Conservation (phyloP, 1,140 invertebrate genomes). For the Rhysida immarginata region DNA sequence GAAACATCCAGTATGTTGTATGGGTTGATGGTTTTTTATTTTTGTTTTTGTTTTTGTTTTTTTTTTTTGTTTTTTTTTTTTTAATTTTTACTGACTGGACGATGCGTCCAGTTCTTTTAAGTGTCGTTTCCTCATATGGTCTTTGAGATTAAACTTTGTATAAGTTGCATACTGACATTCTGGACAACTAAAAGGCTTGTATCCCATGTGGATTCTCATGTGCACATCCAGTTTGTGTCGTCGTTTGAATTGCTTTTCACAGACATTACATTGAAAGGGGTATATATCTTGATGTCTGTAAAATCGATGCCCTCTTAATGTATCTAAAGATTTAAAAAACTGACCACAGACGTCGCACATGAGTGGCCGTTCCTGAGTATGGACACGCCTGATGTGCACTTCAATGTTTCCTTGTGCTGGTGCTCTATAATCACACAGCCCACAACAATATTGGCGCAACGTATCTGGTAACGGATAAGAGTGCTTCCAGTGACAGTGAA, state of each 20-base stretch:
- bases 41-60: too few relatives aligned
- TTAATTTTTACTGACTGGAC: too few relatives aligned
- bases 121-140: slow-evolving; percentile 3
- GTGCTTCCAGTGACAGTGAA: slow-evolving; percentile 7
- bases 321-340: slow-evolving; percentile 5
- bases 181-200: neutral
- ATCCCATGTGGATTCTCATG: slow-evolving; percentile 5
- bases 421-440: slow-evolving; percentile 3
- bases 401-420: slow-evolving; percentile 2
- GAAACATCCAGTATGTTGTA: too few relatives aligned
- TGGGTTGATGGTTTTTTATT: too few relatives aligned
- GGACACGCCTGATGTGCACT: slow-evolving; percentile 1
- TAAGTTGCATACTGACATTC: slow-evolving; percentile 3
- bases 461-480: neutral
- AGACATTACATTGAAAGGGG: slow-evolving; percentile 80
- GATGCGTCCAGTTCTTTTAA: neutral
- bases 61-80: too few relatives aligned
- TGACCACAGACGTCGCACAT: slow-evolving; percentile 6
- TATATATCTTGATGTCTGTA: slow-evolving; percentile 47
- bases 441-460: slow-evolving; percentile 1
- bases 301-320: slow-evolving; percentile 4
- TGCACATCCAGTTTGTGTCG: slow-evolving; percentile 3
- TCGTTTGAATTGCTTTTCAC: slow-evolving; percentile 76
- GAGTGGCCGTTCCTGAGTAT: slow-evolving; percentile 1
- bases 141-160: slow-evolving; percentile 7